Evolutionary conservation across 2,888 invertebrate species (phyloP).

Genomic region (Acrocyrtus sp.): DNA sequence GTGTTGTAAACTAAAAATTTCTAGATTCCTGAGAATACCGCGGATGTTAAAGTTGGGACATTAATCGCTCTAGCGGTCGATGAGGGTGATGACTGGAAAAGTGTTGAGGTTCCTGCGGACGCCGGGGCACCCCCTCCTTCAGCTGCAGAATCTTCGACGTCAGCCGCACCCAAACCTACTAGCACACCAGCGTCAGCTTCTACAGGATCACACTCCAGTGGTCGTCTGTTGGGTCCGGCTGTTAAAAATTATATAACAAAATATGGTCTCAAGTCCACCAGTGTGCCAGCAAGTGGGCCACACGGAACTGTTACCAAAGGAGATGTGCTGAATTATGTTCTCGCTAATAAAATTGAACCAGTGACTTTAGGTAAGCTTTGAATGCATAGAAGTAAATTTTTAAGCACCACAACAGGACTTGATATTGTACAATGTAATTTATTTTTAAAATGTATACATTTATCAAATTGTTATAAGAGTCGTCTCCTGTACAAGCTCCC

Average conservation of each 20-base stretch:
- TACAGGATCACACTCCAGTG: not conserved
- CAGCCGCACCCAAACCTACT: slow-evolving; percentile 11
- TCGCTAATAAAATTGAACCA: slow-evolving; percentile 67
- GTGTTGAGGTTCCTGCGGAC: slow-evolving; percentile 67
- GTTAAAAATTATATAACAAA: slow-evolving; percentile 72
- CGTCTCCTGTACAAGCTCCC: slow-evolving; percentile 40
- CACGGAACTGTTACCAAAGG: slow-evolving; percentile 73
- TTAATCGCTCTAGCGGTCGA: slow-evolving; percentile 74
- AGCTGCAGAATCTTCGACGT: not conserved
- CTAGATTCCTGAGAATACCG: slow-evolving; percentile 69
- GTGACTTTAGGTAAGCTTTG: slow-evolving; percentile 55
- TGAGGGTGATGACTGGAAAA: slow-evolving; percentile 74
- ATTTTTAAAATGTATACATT: not conserved
- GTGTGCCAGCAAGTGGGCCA: slow-evolving; percentile 71
- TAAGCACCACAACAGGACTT: too few relatives aligned
- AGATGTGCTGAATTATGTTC: slow-evolving; percentile 69
- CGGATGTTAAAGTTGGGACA: slow-evolving; percentile 71
- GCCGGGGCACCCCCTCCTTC: slow-evolving; percentile 53
- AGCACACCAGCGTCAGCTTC: slow-evolving; percentile 4
- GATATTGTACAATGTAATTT: not conserved
- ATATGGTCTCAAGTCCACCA: slow-evolving; percentile 69
- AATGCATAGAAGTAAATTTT: not conserved
- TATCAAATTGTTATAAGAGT: not conserved
- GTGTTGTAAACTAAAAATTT: slow-evolving; percentile 42
- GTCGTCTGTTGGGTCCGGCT: slow-evolving; percentile 70